Conservation (phyloP, 2,888 invertebrate species). For the Strigamia maritima region DNA sequence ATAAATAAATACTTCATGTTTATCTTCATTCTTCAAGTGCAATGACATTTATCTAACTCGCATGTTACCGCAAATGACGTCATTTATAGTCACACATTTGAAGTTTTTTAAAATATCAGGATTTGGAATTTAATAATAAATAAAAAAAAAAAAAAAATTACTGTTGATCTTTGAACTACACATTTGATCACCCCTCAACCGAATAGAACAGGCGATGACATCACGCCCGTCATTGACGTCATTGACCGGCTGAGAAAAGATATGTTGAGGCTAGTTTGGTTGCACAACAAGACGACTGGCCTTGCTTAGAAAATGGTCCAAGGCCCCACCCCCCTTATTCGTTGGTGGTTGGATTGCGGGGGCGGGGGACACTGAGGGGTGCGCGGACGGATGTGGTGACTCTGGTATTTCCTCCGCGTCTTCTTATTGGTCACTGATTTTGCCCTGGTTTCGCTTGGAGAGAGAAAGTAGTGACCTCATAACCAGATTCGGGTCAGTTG, state of each 20-base stretch:
- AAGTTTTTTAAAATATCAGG: no score
- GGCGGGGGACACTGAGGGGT: conserved; percentile 24
- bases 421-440: conserved; percentile 20
- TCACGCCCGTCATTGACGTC: conserved; percentile 2
- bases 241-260: conserved; percentile 22
- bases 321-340: conserved; percentile 18
- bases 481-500: conserved; percentile 23
- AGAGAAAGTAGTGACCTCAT: conserved; percentile 34
- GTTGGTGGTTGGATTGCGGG: conserved; percentile 13
- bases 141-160: background rate
- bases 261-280: conserved; percentile 25
- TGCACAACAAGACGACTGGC: conserved; percentile 32
- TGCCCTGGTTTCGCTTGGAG: conserved; percentile 28
- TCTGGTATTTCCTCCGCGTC: background rate
- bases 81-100: background rate
- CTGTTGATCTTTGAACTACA: background rate
- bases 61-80: background rate
- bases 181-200: background rate
- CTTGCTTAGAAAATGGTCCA: conserved; percentile 27
- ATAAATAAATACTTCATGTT: background rate
- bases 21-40: background rate
- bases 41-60: background rate
- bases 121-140: background rate
- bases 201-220: background rate
- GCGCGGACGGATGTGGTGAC: conserved; percentile 30